These are phyloP conservation scores for Fragum fragum DNA, from an alignment of 2,888 invertebrate species.

Conservation along the genomic window DNA sequence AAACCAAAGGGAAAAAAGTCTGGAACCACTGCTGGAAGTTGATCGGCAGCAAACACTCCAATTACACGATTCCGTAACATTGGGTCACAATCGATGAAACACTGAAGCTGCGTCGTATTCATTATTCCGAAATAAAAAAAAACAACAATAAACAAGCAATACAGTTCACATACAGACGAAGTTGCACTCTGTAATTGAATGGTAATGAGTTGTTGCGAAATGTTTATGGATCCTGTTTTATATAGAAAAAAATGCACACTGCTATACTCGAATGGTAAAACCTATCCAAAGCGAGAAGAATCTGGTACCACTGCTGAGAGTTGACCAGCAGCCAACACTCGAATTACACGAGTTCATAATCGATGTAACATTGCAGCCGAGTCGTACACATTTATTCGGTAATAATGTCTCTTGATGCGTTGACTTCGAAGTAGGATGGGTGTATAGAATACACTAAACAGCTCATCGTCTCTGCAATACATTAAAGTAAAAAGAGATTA, in stretches of 20 bases:
- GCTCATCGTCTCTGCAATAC: slow-evolving; percentile 28
- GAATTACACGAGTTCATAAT: slow-evolving; percentile 23
- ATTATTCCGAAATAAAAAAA: slow-evolving; percentile 1
- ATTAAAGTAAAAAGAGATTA: background rate
- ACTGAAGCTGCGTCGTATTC: slow-evolving; percentile 27
- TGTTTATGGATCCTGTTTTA: background rate
- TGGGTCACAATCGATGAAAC: slow-evolving; percentile 32
- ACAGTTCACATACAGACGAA: no score
- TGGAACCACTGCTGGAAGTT: slow-evolving; percentile 9
- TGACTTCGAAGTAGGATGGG: slow-evolving; percentile 20
- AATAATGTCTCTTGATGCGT: slow-evolving; percentile 24
- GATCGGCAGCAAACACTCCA: slow-evolving; percentile 37
- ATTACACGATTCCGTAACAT: background rate
- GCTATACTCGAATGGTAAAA: no score
- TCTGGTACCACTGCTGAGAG: slow-evolving; percentile 3
- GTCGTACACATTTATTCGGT: slow-evolving; percentile 7
- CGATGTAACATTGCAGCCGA: slow-evolving; percentile 32
- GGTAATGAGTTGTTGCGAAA: background rate
- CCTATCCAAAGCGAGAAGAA: slow-evolving; percentile 10
- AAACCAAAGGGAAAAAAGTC: slow-evolving; percentile 18
- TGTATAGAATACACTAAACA: slow-evolving; percentile 27
- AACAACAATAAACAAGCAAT: no score
- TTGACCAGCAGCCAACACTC: slow-evolving; percentile 35
- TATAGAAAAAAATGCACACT: no score
- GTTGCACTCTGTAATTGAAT: no score